phyloP scores from a whole-genome alignment of 2,797 vertebrate species.

The Etheostoma perlongum region DNA sequence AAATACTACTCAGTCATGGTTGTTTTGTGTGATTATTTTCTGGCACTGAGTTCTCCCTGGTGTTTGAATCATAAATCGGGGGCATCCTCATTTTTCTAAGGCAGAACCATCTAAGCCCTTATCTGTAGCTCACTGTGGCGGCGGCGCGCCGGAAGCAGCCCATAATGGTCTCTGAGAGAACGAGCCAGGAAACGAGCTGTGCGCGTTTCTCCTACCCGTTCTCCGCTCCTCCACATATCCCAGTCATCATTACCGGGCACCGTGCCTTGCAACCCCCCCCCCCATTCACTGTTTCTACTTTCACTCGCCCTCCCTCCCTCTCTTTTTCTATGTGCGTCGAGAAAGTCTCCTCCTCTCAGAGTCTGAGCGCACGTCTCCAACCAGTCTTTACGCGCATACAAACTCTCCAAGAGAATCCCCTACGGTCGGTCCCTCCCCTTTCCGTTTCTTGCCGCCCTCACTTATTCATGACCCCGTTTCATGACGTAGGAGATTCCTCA shows the following conservation, averaged over 20 bases:
- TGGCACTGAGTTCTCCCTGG: constrained; percentile 47
- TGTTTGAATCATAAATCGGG: constrained; percentile 77
- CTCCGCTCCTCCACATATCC: constrained; percentile 77
- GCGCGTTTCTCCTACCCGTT: constrained; percentile 75
- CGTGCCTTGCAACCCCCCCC: constrained; percentile 65
- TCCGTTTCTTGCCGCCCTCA: constrained; percentile 84
- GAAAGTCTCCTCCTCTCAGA: constrained; percentile 74
- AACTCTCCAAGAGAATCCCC: constrained; percentile 77
- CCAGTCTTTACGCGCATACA: constrained; percentile 78
- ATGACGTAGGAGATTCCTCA: constrained; percentile 88
- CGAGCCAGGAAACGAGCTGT: constrained; percentile 73
- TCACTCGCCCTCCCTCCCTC: constrained; percentile 58
- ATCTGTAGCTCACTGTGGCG: constrained; percentile 53
- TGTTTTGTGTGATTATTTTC: constrained; percentile 54
- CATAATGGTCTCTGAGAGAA: constrained; percentile 70
- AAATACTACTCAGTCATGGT: constrained; percentile 37
- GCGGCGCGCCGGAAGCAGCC: constrained; percentile 75
- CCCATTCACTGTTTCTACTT: constrained; percentile 56
- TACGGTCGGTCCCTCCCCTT: constrained; percentile 77
- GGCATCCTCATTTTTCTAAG: constrained; percentile 69
- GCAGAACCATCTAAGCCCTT: constrained; percentile 49
- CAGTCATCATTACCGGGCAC: constrained; percentile 83
- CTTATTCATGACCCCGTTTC: constrained; percentile 81
- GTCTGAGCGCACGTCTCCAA: constrained; percentile 74
- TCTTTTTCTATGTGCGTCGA: constrained; percentile 61